phyloP scores from a whole-genome alignment of 2,797 vertebrate species.

The Picus viridis region DNA sequence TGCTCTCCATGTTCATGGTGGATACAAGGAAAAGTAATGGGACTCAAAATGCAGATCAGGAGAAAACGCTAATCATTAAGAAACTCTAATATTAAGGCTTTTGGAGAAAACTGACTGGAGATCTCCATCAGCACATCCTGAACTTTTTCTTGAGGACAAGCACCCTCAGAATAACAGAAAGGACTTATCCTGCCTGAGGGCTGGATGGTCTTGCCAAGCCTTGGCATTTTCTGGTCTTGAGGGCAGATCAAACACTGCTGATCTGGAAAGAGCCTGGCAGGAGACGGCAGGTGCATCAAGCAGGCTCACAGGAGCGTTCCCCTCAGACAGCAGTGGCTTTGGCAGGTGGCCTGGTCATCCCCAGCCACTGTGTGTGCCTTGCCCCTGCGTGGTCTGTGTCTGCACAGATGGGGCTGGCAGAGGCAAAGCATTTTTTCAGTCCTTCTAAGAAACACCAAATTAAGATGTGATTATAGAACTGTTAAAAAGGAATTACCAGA shows the following conservation, averaged over 20 bases:
- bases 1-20: background rate
- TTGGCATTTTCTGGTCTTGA: background rate
- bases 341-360: background rate
- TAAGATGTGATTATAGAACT: slow-evolving; percentile 56
- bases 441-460: slow-evolving; percentile 61
- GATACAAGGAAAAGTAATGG: background rate
- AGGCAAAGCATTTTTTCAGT: slow-evolving; percentile 28
- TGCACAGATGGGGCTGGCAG: slow-evolving; percentile 33
- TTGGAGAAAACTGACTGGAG: background rate
- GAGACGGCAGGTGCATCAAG: background rate
- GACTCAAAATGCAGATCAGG: background rate
- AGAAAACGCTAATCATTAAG: background rate
- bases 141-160: background rate
- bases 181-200: background rate
- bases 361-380: background rate
- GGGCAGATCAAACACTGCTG: background rate
- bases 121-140: background rate
- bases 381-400: accelerated
- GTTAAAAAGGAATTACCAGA: slow-evolving; percentile 47
- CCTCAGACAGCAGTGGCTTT: background rate
- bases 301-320: background rate
- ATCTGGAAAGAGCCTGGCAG: background rate
- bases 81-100: background rate
- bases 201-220: background rate
- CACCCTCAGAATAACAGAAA: background rate